Conservation (phyloP, 2,888 invertebrate species). For the Agriopis aurantiaria region DNA sequence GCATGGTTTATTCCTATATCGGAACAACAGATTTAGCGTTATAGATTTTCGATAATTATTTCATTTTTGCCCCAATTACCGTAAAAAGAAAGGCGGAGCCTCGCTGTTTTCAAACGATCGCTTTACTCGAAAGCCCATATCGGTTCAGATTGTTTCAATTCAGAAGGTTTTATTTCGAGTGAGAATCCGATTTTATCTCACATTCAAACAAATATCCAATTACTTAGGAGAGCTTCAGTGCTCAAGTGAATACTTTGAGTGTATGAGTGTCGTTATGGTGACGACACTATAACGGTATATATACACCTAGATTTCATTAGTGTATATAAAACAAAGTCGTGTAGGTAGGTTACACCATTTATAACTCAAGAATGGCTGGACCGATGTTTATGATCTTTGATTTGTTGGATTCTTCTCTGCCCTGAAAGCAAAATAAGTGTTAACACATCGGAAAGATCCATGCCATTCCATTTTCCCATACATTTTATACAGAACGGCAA, state of each 20-base stretch:
- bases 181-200: conserved; percentile 67
- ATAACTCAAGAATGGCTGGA: no score
- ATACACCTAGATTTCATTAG: no score
- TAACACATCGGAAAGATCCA: no score
- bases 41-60: conserved; percentile 29
- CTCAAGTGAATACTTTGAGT: conserved; percentile 50
- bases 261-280: conserved; percentile 56
- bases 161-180: conserved; percentile 58
- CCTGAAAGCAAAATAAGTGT: no score
- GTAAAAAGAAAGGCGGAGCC: conserved; percentile 48
- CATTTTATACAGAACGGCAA: no score
- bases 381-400: no score
- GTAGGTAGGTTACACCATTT: no score
- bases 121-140: conserved; percentile 42
- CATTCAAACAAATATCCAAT: conserved; percentile 74
- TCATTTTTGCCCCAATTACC: conserved; percentile 45
- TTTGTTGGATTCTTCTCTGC: no score
- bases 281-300: conserved; percentile 56
- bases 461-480: no score
- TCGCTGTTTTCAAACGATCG: conserved; percentile 46
- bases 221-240: conserved; percentile 62
- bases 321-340: no score
- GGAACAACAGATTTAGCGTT: conserved; percentile 7
- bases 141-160: conserved; percentile 53
- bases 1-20: conserved; percentile 4